Evolutionary conservation across 1,140 invertebrate species (phyloP), one percentile per base, ranked within the genome.

Genomic region (Pseudomyrmex gracilis): DNA sequence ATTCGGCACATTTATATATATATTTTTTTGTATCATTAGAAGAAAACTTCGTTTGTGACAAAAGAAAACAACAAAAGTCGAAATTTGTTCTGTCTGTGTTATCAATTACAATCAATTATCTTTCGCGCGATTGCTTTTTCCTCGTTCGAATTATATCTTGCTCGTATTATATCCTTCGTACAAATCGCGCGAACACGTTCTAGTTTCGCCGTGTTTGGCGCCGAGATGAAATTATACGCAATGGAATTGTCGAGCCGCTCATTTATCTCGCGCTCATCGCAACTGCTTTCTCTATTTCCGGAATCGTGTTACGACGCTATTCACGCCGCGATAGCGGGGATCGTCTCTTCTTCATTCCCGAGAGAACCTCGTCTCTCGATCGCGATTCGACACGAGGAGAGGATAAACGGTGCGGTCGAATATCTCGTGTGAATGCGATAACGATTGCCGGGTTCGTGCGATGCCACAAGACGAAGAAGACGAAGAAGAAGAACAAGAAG

Each of bases 331-430:
- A 77, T 77, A 53, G 60, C 73, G 12, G 12, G 20, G 15, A 64
- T 74, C 20, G 5, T 34, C 34, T 24, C 12, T 78, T 77, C 51
- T 67, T 22, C 66, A 22, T 3, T 34, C 63, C 4, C 2, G 76
- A 78, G 17, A 55, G 13, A 68, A 2, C 15, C n/a, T n/a, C 53
- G 55, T 24, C 57, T 4, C 53, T 64, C 51, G 82, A 60, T 73
- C 47, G 60, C 55, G 43, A 76, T 73, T 13, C 71, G n/a, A 49
- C 34, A 49, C n/a, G 34, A 20, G 58, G 51, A 68, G 64, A 87
- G 77, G 84, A 87, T 86, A 86, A 87, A 87, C 86, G 85, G 57
- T n/a, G 49, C 61, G 67, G 85, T 84, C 57, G 85, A 78, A 87
- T 34, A 34, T 87, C 85, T 87, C 55, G 78, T 73, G 78, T 43